Evolutionary conservation across 2,888 invertebrate genomes (phyloP), one percentile per base, ranked within the genome.

Genomic region (Tiphia femorata): DNA sequence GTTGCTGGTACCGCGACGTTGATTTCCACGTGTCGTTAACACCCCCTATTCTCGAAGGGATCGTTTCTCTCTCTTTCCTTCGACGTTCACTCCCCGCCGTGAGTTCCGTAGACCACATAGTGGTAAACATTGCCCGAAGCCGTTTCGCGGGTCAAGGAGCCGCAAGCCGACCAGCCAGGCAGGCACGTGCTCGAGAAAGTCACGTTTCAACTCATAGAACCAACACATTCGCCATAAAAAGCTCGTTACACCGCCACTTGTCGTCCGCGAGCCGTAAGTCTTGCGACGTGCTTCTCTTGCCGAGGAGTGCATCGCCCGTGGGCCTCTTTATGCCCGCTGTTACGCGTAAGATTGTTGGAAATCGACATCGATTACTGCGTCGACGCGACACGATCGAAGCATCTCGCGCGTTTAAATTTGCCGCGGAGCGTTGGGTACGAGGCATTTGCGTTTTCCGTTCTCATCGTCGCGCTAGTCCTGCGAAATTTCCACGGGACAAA

Each of bases 201-300:
- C 62, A 64, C 65, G 62, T 73, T 64, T 67, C 69, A 62, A 44
- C 64, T 58, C 63, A 50, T 56, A 53, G 46, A 37, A 49, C 41
- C 44, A 35, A 58, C 62, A 58, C 62, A 58, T 62, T 60, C 58
- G 43, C 58, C 66, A 64, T 64, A 73, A 72, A 73, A 65, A 64
- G 74, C 74, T 73, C 73, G 74, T 73, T 73, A 72, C 54, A 48
- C 37, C 62, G 46, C 60, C 58, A 63, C 72, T 72, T 65, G 68
- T 73, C 63, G 60, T 57, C 33, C 33, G 12, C 66, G 54, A 33
- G 33, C 50, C 55, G 50, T 48, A 46, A 64, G 49, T 53, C 41
- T 58, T 62, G 56, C 58, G 52, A 69, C 58, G 58, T 50, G 64
- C 63, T 64, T 33, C 33, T 33, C 8, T 25, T 8, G 25, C 25